Percentiles rank a stretch among this genome's conserved stretches.
phyloP scores from a whole-genome alignment of 2,888 invertebrate genomes.

The Lutraria lutraria region DNA sequence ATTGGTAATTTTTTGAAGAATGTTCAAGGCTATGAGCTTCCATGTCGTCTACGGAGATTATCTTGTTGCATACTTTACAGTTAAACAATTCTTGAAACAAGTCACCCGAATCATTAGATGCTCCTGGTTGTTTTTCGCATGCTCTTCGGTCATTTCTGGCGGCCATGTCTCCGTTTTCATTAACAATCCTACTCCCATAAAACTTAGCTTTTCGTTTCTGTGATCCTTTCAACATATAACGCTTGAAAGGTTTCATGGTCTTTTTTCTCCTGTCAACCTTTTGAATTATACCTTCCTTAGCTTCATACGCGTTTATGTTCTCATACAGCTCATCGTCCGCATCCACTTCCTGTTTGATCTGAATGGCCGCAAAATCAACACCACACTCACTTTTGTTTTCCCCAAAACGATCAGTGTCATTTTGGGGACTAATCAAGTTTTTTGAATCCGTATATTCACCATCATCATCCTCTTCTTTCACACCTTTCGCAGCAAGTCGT shows the following conservation, averaged over 20 bases:
- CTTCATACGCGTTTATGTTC: conserved; percentile 33
- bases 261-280: neutral
- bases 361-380: conserved; percentile 40
- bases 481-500: conserved; percentile 49
- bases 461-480: conserved; percentile 56
- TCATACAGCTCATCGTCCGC: conserved; percentile 50
- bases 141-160: neutral
- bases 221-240: conserved; percentile 59
- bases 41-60: conserved; percentile 76
- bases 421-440: conserved; percentile 72
- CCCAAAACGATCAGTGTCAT: conserved; percentile 67
- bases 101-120: conserved; percentile 30
- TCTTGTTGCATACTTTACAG: conserved; percentile 79
- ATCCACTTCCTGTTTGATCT: conserved; percentile 55
- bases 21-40: conserved; percentile 75
- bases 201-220: conserved; percentile 59
- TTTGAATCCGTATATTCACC: conserved; percentile 58
- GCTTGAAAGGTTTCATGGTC: conserved; percentile 30
- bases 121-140: neutral
- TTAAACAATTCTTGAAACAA: conserved; percentile 80
- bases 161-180: conserved; percentile 21
- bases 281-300: neutral
- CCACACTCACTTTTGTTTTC: conserved; percentile 47
- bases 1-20: conserved; percentile 62
- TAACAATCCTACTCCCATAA: conserved; percentile 47